Conservation (phyloP, 23 tunicate species). For the Diplosoma virens region DNA sequence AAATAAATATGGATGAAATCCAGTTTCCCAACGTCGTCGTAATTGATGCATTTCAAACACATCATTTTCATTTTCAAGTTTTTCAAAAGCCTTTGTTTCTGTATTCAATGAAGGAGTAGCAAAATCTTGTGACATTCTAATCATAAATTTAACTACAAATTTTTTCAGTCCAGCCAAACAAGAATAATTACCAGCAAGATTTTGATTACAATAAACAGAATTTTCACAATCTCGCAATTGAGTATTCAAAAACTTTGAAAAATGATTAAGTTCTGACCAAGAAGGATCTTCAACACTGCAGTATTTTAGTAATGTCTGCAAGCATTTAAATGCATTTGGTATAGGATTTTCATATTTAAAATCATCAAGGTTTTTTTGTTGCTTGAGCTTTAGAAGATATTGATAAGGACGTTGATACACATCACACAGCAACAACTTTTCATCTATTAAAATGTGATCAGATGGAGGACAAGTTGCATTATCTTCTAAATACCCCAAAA, state of each 20-base stretch:
- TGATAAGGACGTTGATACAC: slow-evolving; percentile 57
- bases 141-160: slow-evolving; percentile 74
- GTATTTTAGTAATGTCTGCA: slow-evolving; percentile 36
- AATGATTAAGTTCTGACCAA: slow-evolving; percentile 65
- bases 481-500: not conserved
- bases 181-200: not conserved
- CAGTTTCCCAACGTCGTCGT: slow-evolving; percentile 63
- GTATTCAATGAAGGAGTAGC: slow-evolving; percentile 63
- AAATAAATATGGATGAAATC: slow-evolving; percentile 58
- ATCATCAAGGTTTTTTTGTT: slow-evolving; percentile 19
- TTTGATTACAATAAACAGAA: slow-evolving; percentile 29
- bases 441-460: slow-evolving; percentile 30
- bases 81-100: not conserved
- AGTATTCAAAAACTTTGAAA: slow-evolving; percentile 50
- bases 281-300: slow-evolving; percentile 63
- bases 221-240: slow-evolving; percentile 69
- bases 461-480: not conserved
- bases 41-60: slow-evolving; percentile 42
- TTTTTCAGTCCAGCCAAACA: slow-evolving; percentile 32
- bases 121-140: slow-evolving; percentile 76
- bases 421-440: slow-evolving; percentile 12
- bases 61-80: not conserved
- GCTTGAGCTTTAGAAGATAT: slow-evolving; percentile 14
- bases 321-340: slow-evolving; percentile 27
- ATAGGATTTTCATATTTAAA: slow-evolving; percentile 30